Percentiles rank a stretch among this genome's conserved stretches.
Conservation (phyloP, 2,888 invertebrate genomes). For the Electrophaes corylata region DNA sequence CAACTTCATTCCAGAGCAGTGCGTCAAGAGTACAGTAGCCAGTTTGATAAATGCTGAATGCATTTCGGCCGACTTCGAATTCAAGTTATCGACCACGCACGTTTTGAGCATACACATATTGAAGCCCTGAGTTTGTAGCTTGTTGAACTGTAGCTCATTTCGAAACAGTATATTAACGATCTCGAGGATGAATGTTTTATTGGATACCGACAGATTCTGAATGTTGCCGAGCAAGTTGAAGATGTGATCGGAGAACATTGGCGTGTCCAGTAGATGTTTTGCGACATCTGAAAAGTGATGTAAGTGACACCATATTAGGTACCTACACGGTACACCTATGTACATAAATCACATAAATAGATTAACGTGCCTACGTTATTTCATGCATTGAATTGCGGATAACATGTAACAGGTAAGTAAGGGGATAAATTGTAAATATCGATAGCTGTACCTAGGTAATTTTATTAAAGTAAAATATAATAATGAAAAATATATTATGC, state of each 20-base stretch:
- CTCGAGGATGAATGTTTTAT: neutral
- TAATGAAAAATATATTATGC: too few species aligned
- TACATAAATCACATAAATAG: too few species aligned
- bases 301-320: too few species aligned
- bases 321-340: too few species aligned
- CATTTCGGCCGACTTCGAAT: neutral
- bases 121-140: neutral
- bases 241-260: neutral
- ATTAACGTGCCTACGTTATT: too few species aligned
- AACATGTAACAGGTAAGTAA: too few species aligned
- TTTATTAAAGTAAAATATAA: too few species aligned
- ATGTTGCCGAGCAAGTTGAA: neutral
- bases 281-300: neutral
- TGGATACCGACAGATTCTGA: neutral
- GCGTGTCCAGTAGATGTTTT: neutral
- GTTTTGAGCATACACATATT: neutral
- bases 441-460: too few species aligned
- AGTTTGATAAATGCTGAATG: neutral
- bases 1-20: constrained; percentile 47
- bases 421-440: too few species aligned
- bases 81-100: neutral
- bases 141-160: neutral
- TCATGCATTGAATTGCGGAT: too few species aligned
- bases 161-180: neutral
- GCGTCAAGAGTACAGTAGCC: constrained; percentile 34